Percentiles rank a stretch among this genome's conserved stretches.
phyloP scores from a whole-genome alignment of 2,113 vertebrate species.

The Osmerus eperlanus region DNA sequence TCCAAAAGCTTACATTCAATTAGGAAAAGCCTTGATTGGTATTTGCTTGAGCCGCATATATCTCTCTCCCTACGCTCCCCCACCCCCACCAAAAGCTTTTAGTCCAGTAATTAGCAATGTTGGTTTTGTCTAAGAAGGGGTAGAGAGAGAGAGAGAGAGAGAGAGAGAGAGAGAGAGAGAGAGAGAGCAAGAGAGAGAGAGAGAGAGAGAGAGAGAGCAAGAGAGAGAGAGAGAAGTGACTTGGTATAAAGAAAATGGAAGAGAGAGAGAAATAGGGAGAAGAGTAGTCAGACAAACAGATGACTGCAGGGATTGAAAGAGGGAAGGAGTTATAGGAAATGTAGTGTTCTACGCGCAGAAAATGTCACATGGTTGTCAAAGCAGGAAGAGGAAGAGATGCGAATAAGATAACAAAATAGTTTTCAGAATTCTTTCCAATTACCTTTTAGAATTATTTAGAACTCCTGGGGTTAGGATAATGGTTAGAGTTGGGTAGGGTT shows the following conservation, averaged over 20 bases:
- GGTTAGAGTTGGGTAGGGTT: too few relatives aligned
- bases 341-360: neutral
- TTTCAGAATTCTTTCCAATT: too few relatives aligned
- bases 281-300: neutral
- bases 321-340: neutral
- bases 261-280: neutral
- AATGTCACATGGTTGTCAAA: conserved; percentile 26
- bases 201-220: too few relatives aligned
- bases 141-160: neutral
- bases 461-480: too few relatives aligned
- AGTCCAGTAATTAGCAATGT: conserved; percentile 27
- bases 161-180: conserved; percentile 15
- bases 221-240: neutral
- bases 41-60: neutral
- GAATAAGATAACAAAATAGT: too few relatives aligned
- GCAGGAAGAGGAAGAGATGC: neutral
- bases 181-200: conserved; percentile 12
- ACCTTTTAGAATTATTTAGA: too few relatives aligned
- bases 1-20: conserved; percentile 18
- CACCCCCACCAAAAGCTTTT: neutral
- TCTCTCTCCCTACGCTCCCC: neutral
- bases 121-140: conserved; percentile 5
- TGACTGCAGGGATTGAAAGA: neutral
- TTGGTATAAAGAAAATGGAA: conserved; percentile 10
- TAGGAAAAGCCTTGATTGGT: conserved; percentile 14